phyloP scores from a whole-genome alignment of 2,113 vertebrate genomes.

The Sus scrofa region T2T-Sscrofa CM000830.6:117645501-117646000 shows the following conservation, averaged over 20 bases:
- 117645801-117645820: slow-evolving; percentile 35
- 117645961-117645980: background rate
- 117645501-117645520: background rate
- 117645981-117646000: background rate
- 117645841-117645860: slow-evolving; percentile 22
- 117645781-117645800: background rate
- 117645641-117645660: slow-evolving; percentile 14
- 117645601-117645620: background rate
- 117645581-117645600: background rate
- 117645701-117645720: slow-evolving; percentile 19
- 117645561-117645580: background rate
- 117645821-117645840: background rate
- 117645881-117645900: background rate
- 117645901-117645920: background rate
- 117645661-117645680: slow-evolving; percentile 18
- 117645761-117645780: slow-evolving; percentile 20
- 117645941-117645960: slow-evolving; percentile 27
- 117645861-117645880: slow-evolving; percentile 40
- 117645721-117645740: slow-evolving; percentile 25
- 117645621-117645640: background rate
- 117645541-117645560: background rate
- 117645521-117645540: background rate
- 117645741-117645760: background rate
- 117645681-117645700: background rate
- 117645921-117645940: background rate